phyloP scores from a whole-genome alignment of 2,888 invertebrate genomes.

The Drosophila villosipedis region DNA sequence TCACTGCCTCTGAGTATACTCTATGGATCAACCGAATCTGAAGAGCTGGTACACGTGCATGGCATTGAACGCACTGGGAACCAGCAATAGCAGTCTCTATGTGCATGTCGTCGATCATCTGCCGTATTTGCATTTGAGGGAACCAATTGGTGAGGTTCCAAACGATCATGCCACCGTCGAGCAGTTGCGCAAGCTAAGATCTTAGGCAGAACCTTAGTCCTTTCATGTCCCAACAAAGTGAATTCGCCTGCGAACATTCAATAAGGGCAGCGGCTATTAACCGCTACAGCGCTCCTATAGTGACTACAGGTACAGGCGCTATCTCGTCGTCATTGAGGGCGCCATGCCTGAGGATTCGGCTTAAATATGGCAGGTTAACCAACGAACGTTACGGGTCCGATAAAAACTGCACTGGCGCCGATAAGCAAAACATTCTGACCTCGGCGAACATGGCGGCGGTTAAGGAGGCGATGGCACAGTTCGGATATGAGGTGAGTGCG shows the following conservation, averaged over 20 bases:
- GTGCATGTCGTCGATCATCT: conserved; percentile 89
- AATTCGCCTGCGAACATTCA: conserved; percentile 92
- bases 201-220: conserved; percentile 90
- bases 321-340: conserved; percentile 92
- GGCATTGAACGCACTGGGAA: conserved; percentile 94
- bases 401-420: conserved; percentile 94
- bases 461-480: conserved; percentile 87
- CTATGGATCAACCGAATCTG: conserved; percentile 86
- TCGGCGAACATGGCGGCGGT: conserved; percentile 94
- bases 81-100: conserved; percentile 92
- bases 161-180: conserved; percentile 6
- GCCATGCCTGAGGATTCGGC: conserved; percentile 91
- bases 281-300: conserved; percentile 86
- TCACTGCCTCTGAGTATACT: conserved; percentile 45
- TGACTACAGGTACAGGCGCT: conserved; percentile 88
- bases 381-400: conserved; percentile 84
- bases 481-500: conserved; percentile 83
- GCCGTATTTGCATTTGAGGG: conserved; percentile 62
- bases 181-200: conserved; percentile 77
- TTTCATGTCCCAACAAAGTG: conserved; percentile 88
- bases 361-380: conserved; percentile 87
- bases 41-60: conserved; percentile 99
- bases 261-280: conserved; percentile 86
- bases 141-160: background rate
- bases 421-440: conserved; percentile 94